A percentile compares a stretch with the other conserved stretches of the same genome.
phyloP scores from a whole-genome alignment of 2,797 vertebrate genomes.

The Eidolon dupreanum region DNA sequence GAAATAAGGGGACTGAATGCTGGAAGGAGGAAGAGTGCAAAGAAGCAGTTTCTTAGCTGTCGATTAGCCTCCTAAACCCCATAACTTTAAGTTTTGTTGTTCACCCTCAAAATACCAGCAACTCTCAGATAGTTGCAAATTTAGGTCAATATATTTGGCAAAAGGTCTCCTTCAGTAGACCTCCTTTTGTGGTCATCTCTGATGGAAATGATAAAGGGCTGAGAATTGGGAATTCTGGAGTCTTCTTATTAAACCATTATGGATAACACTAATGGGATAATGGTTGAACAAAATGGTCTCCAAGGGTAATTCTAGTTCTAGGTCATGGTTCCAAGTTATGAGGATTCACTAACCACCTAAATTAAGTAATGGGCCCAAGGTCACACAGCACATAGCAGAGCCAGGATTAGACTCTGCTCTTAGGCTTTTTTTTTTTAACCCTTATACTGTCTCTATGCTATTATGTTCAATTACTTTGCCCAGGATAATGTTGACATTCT shows the following conservation, averaged over 20 bases:
- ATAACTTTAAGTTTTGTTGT: not conserved
- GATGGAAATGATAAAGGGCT: not conserved
- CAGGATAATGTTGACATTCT: not conserved
- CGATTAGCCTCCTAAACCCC: not conserved
- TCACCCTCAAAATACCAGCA: not conserved
- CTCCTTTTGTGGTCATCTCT: not conserved
- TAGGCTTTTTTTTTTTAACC: not conserved
- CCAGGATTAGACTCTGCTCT: not conserved
- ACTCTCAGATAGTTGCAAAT: not conserved
- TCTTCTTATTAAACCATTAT: not conserved
- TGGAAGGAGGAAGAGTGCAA: not conserved
- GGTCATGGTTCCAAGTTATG: not conserved
- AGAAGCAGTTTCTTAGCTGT: not conserved
- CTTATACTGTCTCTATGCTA: not conserved
- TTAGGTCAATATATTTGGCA: not conserved
- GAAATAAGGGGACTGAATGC: not conserved
- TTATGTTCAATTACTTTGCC: constrained; percentile 19
- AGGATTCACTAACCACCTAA: not conserved
- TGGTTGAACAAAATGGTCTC: not conserved
- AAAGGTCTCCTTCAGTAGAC: not conserved
- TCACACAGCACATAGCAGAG: not conserved
- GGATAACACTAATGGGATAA: not conserved
- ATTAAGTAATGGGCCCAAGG: not conserved
- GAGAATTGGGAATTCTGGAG: not conserved
- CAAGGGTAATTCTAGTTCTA: not conserved